Evolutionary conservation across 2,888 invertebrate species (phyloP), one percentile per base, ranked within the genome.

Genomic region (Nysson spinosus): DNA sequence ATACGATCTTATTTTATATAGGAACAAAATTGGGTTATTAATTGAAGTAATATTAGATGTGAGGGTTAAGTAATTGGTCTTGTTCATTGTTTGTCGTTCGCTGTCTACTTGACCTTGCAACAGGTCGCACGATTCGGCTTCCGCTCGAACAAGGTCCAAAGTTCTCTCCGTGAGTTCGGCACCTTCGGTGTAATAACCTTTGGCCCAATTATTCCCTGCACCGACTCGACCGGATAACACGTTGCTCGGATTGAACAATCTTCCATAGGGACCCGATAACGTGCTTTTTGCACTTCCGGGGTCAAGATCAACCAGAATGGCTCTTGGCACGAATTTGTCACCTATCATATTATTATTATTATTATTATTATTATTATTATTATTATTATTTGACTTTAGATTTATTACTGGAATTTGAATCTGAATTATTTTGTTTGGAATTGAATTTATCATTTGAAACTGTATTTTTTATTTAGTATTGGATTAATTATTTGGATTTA

Each of bases 181-280:
- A 60, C 96, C 96, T 88, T 96, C 96, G n/a, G 96, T 96, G 88
- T 96, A 96, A 83, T 96, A 95, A 39, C 96, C 94, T 86, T 91
- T 92, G 24, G 92, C 92, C 90, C 85, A 87, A 67, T 87, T 87
- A 70, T 87, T 87, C 4, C 79, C 83, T 6, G 88, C 86, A 3
- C 87, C 84, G 11, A 75, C 77, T 60, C 73, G 74, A 39, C 89
- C 90, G 72, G 89, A 89, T 55, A 91, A 88, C 69, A 90, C 90
- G 83, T 91, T 92, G 78, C 91, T 90, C 4, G 91, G 91, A 37
- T 90, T 85, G 85, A 91, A 92, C 22, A 91, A 85, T 70, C 90
- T 89, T 85, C 65, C 91, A 75, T 89, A 90, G 1, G 90, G 89
- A 11, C 90, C 90, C n/a, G 91, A 90, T 42, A 90, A 83, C 5